These are phyloP conservation scores for Crossaster papposus DNA, from an alignment of 53 echinoderm and acorn worm species.

Conservation along the genomic window DNA sequence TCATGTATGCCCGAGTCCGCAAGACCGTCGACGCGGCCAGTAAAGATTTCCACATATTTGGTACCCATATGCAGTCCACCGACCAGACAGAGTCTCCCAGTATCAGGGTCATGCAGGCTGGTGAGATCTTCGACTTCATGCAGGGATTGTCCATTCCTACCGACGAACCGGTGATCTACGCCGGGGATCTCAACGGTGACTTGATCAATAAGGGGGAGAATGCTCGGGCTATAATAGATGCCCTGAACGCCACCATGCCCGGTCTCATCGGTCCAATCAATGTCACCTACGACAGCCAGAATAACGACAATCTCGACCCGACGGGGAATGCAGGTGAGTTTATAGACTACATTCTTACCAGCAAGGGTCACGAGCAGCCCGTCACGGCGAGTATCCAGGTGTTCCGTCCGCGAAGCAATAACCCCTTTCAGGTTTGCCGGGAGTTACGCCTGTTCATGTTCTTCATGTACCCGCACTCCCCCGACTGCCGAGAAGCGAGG, in stretches of 20 bases:
- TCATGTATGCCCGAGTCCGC: conserved; percentile 68
- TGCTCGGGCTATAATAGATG: conserved; percentile 67
- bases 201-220: conserved; percentile 62
- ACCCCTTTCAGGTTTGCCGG: conserved; percentile 68
- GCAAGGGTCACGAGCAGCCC: conserved; percentile 76
- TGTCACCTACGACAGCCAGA: conserved; percentile 70
- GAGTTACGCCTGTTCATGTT: conserved; percentile 18
- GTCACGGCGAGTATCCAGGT: conserved; percentile 57
- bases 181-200: conserved; percentile 86
- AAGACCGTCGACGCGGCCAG: conserved; percentile 70
- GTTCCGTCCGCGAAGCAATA: conserved; percentile 47
- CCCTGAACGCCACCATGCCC: conserved; percentile 74
- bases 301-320: conserved; percentile 73
- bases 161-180: conserved; percentile 82
- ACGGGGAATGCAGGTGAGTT: conserved; percentile 46
- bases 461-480: conserved; percentile 70
- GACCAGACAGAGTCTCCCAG: conserved; percentile 64
- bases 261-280: conserved; percentile 67
- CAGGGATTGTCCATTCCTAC: conserved; percentile 59
- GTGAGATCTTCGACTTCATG: conserved; percentile 79
- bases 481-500: conserved; percentile 41
- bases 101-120: conserved; percentile 70
- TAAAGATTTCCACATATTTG: conserved; percentile 79
- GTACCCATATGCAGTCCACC: conserved; percentile 88
- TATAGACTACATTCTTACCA: conserved; percentile 83